Base-by-base conservation (phyloP, 2,888 invertebrate species). In the Microctonus aethiopoides region DNA sequence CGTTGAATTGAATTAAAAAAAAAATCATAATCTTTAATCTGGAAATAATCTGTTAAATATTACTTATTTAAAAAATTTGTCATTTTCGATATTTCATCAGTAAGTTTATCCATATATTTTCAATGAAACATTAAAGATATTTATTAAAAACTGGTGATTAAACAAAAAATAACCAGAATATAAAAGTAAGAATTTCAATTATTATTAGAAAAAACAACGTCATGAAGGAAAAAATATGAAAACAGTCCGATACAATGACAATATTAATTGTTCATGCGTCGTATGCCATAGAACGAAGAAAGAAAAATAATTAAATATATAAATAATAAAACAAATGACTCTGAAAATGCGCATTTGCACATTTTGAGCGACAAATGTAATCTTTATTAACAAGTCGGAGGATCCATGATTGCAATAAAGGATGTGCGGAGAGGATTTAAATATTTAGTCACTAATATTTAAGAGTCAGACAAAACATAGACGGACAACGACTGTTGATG, bases 401-500 rank as follows among this genome's bases (percentile, higher is more conserved):
- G 34, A 57, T 61, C 41, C 60, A 32, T 41, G 51, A 29, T 29
- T 63, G 59, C 63, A 29, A 63, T 68, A 68, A 61, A 68, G 66
- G 60, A 68, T 62, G 68, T 39, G 32, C 34, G 39, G n/a, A n/a
- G 29, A 57, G 57, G 57, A 60, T 69, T 68, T 24, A 64, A n/a
- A 60, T 80, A 81, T 74, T 79, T 84, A 85, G 84, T 85, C 84
- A 85, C 77, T 84, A 85, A 82, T 81, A 67, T 67, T 83, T 84
- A 84, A 85, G 84, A 75, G 71, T 77, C 76, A 72, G 72, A 29
- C 29, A 7, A 29, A 70, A 72, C 72, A 66, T 71, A 66, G 63
- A 72, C 73, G 68, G 69, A 73, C 64, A 73, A 65, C 36, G 26
- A 64, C 41, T 22, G 66, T 66, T 74, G 68, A 68, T 20, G 16